phyloP scores from a whole-genome alignment of 1,140 invertebrate species.

The Carcinoscorpius rotundicauda region DNA sequence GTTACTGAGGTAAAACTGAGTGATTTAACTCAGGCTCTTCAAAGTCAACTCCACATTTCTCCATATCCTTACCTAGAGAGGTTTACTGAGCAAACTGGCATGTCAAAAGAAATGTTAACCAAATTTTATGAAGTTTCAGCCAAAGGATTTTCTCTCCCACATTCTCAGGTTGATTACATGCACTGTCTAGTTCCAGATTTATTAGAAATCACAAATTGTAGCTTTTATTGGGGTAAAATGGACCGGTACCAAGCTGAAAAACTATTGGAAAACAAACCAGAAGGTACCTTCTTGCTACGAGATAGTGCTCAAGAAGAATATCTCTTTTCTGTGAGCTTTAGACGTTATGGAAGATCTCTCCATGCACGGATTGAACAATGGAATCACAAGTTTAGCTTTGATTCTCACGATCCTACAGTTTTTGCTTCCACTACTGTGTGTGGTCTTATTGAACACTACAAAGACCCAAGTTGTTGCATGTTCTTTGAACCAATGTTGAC shows the following conservation, averaged over 20 bases:
- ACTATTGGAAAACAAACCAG: conserved; percentile 79
- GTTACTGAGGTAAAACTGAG: conserved; percentile 5
- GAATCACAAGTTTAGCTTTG: conserved; percentile 92
- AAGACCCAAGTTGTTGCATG: conserved; percentile 95
- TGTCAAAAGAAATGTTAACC: conserved; percentile 3
- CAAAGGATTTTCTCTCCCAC: conserved; percentile 27
- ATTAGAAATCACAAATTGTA: conserved; percentile 60
- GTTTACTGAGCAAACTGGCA: conserved; percentile 5
- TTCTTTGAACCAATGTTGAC: conserved; percentile 98
- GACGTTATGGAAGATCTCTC: conserved; percentile 84
- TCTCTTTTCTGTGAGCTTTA: conserved; percentile 92
- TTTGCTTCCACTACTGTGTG: conserved; percentile 78
- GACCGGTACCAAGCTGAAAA: conserved; percentile 82
- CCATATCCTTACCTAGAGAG: conserved; percentile 7
- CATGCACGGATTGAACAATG: conserved; percentile 95
- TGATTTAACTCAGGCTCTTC: conserved; percentile 3
- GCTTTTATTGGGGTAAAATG: conserved; percentile 83
- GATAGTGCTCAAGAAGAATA: conserved; percentile 97
- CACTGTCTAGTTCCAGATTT: conserved; percentile 92
- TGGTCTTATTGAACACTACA: conserved; percentile 90
- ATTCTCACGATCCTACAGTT: conserved; percentile 91
- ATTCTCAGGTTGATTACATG: conserved; percentile 80
- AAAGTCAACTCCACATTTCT: conserved; percentile 7
- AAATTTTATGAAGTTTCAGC: neutral
- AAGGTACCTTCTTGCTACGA: conserved; percentile 88